Evolutionary conservation across 2,113 vertebrate genomes (phyloP), one percentile per base, ranked within the genome.

Genomic region (Enhydra lutris): DNA sequence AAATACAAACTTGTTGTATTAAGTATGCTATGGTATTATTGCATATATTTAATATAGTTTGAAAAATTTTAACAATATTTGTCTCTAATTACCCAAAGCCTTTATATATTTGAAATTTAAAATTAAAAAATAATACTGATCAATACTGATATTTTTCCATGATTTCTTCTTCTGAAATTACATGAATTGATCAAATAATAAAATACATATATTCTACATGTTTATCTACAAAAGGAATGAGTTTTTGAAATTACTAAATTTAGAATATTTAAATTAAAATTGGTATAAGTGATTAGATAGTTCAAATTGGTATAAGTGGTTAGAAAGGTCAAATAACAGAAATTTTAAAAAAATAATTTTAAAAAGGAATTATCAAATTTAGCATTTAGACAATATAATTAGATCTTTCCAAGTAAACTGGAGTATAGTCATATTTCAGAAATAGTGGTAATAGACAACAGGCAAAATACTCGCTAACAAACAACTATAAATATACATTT

Each of bases 161-260:
- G 73, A 97, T 90, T 96, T 93, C 8, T 86, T 84, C 31, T 94
- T 84, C 3, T 21, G 47, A 87, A 98, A 97, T 97, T 97, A 97
- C 69, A 42, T 86, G n/a, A 94, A 1, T n/a, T 95, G 91, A 73
- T 95, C 97, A 98, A 94, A 86, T 97, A 97, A 97, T 95, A 59
- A 91, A 73, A 98, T 95, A 71, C 6, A 90, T 95, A 95, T 59
- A 97, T 50, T 91, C 94, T 47, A 47, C 78, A 29, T 45, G 67
- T 45, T 96, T 96, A 98, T 45, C 59, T 96, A 61, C 67, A 95
- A 34, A 42, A 15, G 67, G 42, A 95, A 78, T 57, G 89, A 92
- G 45, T 83, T 96, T 21, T 31, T 94, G 6, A 84, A 82, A 26
- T 23, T 90, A 55, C 74, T 95, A 97, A 96, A 97, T 96, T 71